Conservation (phyloP, 2,888 invertebrate species). For the Agrochola lychnidis region DNA sequence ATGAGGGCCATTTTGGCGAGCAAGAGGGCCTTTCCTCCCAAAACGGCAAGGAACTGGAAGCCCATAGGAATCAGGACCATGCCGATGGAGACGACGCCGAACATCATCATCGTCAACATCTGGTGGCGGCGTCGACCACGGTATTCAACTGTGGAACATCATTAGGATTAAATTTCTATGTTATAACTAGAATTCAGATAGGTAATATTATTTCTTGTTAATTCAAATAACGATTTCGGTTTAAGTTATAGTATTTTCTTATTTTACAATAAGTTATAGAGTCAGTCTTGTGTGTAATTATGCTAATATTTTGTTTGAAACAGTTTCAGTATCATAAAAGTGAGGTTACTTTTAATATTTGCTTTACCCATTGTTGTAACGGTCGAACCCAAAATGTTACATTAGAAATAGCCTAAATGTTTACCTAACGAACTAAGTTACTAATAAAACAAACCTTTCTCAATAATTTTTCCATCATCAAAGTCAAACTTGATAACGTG, state of each 20-base stretch:
- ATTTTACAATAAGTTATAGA: background rate
- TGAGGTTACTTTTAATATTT: background rate
- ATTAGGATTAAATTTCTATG: background rate
- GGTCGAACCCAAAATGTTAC: background rate
- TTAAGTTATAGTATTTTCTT: background rate
- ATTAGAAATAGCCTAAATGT: background rate
- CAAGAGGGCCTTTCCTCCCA: conserved; percentile 95
- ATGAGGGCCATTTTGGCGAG: conserved; percentile 95
- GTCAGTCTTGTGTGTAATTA: too few species aligned
- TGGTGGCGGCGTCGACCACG: conserved; percentile 92
- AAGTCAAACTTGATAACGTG: conserved; percentile 93
- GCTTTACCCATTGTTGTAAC: background rate
- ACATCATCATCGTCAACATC: conserved; percentile 95
- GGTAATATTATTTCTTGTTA: too few species aligned
- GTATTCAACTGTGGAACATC: conserved; percentile 78
- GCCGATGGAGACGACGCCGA: conserved; percentile 94
- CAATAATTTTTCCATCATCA: conserved; percentile 79
- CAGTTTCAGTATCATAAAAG: background rate
- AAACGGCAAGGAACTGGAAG: conserved; percentile 95
- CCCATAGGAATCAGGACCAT: conserved; percentile 95
- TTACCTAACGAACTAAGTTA: too few species aligned
- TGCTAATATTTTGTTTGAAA: background rate
- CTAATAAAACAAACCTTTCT: conserved; percentile 78
- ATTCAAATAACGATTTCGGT: background rate
- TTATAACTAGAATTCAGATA: too few species aligned